phyloP scores from a whole-genome alignment of 2,797 vertebrate genomes.

The Numenius phaeopus region DNA sequence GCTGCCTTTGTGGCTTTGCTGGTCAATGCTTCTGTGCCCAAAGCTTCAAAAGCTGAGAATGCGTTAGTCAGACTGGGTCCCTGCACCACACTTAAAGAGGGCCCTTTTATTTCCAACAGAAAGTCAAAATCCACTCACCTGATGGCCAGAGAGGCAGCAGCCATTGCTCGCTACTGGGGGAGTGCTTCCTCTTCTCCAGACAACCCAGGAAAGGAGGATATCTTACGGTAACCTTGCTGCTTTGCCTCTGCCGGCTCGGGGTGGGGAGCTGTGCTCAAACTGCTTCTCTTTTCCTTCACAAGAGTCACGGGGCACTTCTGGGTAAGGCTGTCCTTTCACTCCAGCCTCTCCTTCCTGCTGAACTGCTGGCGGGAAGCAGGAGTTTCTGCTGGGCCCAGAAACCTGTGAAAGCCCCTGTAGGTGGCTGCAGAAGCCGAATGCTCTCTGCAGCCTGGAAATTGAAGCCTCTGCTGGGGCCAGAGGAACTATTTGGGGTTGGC shows the following conservation, averaged over 20 bases:
- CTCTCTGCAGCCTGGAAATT: neutral
- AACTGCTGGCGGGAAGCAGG: no score
- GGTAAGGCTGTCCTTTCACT: neutral
- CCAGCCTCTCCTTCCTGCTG: neutral
- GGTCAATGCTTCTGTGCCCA: neutral
- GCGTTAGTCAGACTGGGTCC: neutral
- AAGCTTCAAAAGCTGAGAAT: neutral
- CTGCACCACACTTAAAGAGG: neutral
- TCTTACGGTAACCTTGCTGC: conserved; percentile 53
- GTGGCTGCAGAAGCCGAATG: neutral
- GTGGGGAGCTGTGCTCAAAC: neutral
- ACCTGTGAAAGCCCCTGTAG: neutral
- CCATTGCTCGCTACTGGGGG: conserved; percentile 71
- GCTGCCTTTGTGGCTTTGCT: neutral
- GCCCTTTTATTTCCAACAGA: conserved; percentile 37
- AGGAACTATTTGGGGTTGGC: neutral
- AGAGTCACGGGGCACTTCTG: neutral
- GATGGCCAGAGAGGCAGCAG: conserved; percentile 75
- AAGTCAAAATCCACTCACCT: conserved; percentile 65
- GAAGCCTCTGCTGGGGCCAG: neutral
- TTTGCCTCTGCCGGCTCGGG: neutral
- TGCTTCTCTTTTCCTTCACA: neutral
- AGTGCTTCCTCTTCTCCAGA: conserved; percentile 49
- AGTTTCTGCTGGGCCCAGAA: neutral
- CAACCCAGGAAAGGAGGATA: conserved; percentile 54